A percentile compares a stretch with the other conserved stretches of the same genome.
These are phyloP conservation scores for Smittia sp. DNA, from an alignment of 2,888 invertebrate genomes.

Conservation along the genomic window DNA sequence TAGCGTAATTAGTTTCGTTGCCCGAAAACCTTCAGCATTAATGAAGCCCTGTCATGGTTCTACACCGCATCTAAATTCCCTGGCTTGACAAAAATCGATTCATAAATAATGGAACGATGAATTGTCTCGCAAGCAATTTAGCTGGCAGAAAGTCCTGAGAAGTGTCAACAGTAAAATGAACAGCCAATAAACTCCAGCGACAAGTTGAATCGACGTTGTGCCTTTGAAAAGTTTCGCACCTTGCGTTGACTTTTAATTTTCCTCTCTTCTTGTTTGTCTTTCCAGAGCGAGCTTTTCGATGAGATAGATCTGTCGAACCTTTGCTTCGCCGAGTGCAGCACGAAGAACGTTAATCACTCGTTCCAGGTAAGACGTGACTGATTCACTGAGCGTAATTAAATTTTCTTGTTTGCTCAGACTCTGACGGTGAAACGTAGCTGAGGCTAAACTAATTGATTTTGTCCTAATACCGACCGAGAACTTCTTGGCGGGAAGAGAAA, in stretches of 20 bases:
- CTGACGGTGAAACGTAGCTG: not conserved
- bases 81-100: not conserved
- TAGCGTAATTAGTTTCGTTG: not conserved
- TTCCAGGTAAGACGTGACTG: conserved; percentile 67
- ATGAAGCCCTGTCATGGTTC: not conserved
- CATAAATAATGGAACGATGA: not conserved
- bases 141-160: not conserved
- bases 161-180: not conserved
- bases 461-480: not conserved
- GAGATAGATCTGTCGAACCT: conserved; percentile 82
- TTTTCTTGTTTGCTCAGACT: not conserved
- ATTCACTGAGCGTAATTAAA: not conserved
- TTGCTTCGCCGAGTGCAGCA: conserved; percentile 83
- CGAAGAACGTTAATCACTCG: conserved; percentile 81
- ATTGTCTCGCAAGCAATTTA: not conserved
- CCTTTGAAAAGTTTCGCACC: not conserved
- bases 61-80: not conserved
- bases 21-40: not conserved
- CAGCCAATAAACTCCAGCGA: not conserved
- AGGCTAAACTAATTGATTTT: not conserved
- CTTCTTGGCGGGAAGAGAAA: no score
- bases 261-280: conserved; percentile 45
- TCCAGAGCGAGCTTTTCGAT: conserved; percentile 84
- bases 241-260: not conserved
- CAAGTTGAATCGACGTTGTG: not conserved